phyloP scores from a whole-genome alignment of 2,888 invertebrate species.

The Lithophane ornitopus region DNA sequence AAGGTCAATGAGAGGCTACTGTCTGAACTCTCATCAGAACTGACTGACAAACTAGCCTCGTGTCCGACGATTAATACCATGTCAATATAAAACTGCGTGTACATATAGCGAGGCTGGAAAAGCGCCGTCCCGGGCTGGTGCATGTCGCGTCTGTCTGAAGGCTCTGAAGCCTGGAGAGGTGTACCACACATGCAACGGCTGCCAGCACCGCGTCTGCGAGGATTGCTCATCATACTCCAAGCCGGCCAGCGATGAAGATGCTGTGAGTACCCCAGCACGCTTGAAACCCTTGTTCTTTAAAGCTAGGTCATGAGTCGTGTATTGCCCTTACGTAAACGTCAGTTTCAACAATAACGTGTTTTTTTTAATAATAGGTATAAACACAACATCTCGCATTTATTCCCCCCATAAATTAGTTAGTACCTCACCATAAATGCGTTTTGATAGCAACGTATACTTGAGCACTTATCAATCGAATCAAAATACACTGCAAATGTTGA shows the following conservation, averaged over 20 bases:
- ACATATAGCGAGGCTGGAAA: constrained; percentile 91
- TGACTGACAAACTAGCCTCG: not conserved
- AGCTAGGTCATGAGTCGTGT: not conserved
- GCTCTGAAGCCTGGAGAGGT: constrained; percentile 97
- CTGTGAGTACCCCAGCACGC: constrained; percentile 86
- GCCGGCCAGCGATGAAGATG: constrained; percentile 95
- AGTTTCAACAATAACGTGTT: not conserved
- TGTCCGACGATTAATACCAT: not conserved
- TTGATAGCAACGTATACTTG: not conserved
- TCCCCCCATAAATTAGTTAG: no score
- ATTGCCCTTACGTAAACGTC: not conserved
- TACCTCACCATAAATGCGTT: not conserved
- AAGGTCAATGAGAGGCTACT: not conserved
- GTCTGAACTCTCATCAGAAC: not conserved
- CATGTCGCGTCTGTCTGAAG: constrained; percentile 96
- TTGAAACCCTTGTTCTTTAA: not conserved
- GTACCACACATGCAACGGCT: constrained; percentile 96
- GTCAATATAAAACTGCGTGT: not conserved
- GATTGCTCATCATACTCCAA: constrained; percentile 98
- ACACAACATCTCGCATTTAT: not conserved
- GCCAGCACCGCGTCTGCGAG: constrained; percentile 97
- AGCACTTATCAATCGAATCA: not conserved
- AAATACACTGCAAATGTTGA: not conserved
- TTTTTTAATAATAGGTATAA: not conserved
- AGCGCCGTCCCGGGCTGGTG: constrained; percentile 93